phyloP scores from a whole-genome alignment of 2,113 vertebrate species.

The Scomber colias region DNA sequence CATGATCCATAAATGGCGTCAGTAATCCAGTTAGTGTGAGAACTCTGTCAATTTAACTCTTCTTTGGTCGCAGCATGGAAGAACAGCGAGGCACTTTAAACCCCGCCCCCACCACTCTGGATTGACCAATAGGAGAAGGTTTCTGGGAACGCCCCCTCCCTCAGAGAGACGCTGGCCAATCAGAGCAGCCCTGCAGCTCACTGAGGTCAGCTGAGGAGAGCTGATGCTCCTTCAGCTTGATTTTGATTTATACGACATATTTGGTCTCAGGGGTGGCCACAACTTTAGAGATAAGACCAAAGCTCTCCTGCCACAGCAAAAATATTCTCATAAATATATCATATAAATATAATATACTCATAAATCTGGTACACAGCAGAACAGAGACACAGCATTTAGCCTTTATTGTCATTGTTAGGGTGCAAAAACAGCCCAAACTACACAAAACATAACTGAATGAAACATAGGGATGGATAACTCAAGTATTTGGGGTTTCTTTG shows the following conservation, averaged over 20 bases:
- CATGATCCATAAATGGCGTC: not conserved
- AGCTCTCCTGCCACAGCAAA: not conserved
- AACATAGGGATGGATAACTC: too few relatives aligned
- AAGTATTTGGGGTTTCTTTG: too few relatives aligned
- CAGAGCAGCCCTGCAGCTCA: constrained; percentile 4
- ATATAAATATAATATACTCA: too few relatives aligned
- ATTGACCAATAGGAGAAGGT: constrained; percentile 31
- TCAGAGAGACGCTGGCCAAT: constrained; percentile 15
- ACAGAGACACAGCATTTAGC: not conserved
- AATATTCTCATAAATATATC: too few relatives aligned
- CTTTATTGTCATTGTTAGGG: too few relatives aligned
- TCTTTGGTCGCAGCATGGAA: not conserved
- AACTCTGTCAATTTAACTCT: accelerated
- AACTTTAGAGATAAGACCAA: not conserved
- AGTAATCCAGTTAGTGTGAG: not conserved
- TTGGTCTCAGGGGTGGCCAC: not conserved
- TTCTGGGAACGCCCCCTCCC: constrained; percentile 22
- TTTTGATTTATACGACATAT: not conserved
- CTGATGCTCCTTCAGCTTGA: not conserved
- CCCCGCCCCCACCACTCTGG: not conserved
- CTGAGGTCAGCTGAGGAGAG: constrained; percentile 47
- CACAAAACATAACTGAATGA: too few relatives aligned
- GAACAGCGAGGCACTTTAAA: accelerated
- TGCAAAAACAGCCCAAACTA: too few relatives aligned
- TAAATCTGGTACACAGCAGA: not conserved